These are phyloP conservation scores for Herpailurus yagouaroundi DNA, from an alignment of 2,113 vertebrate species.

Conservation along the genomic window DNA sequence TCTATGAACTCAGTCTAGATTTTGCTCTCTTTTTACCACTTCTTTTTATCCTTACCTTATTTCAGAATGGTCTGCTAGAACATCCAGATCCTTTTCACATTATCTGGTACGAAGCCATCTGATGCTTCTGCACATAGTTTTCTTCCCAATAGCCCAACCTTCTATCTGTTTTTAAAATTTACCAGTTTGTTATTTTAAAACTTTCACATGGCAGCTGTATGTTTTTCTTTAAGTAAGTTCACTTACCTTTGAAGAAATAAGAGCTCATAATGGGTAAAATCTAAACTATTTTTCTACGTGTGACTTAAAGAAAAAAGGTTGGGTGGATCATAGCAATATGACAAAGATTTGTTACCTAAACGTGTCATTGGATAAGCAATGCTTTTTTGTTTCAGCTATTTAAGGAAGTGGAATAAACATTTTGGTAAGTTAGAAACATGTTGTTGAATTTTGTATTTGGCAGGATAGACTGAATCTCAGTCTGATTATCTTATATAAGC, in stretches of 20 bases:
- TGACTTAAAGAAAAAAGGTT: not conserved
- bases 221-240: slow-evolving; percentile 24
- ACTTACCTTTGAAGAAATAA: not conserved
- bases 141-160: not conserved
- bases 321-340: not conserved
- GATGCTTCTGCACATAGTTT: not conserved
- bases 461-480: slow-evolving; percentile 68
- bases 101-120: not conserved
- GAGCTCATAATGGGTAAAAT: not conserved
- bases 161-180: not conserved
- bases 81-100: not conserved
- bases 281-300: not conserved
- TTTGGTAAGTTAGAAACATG: slow-evolving; percentile 56
- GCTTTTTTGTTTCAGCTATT: not conserved
- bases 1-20: not conserved
- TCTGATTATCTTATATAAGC: slow-evolving; percentile 74
- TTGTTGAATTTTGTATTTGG: slow-evolving; percentile 74
- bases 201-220: not conserved
- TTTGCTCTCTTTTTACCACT: not conserved
- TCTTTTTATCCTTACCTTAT: not conserved
- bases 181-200: slow-evolving; percentile 1
- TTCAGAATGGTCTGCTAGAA: not conserved
- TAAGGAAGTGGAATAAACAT: slow-evolving; percentile 31
- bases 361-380: not conserved
- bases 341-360: not conserved